Conservation (phyloP, 2,797 vertebrate genomes). For the Pseudochromis fuscus region DNA sequence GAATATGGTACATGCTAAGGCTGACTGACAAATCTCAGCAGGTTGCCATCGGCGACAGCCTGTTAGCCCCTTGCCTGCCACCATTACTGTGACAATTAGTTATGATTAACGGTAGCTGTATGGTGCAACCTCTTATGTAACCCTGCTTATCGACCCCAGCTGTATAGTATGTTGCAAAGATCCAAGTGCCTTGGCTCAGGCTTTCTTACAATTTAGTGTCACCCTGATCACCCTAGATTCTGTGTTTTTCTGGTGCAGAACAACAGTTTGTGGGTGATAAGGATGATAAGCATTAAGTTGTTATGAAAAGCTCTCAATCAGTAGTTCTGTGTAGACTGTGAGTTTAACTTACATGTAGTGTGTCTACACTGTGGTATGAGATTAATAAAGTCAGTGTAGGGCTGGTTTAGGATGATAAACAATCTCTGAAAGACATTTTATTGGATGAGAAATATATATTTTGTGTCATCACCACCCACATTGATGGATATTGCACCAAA, state of each 20-base stretch:
- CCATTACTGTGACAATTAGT: conserved; percentile 39
- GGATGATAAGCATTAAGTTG: conserved; percentile 21
- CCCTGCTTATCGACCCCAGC: conserved; percentile 15
- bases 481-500: conserved; percentile 3
- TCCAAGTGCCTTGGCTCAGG: neutral
- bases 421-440: neutral
- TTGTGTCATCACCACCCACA: neutral
- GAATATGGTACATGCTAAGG: conserved; percentile 8
- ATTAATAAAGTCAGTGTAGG: neutral
- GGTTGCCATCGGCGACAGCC: conserved; percentile 27
- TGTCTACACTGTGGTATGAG: neutral
- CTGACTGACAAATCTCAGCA: conserved; percentile 34
- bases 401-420: neutral
- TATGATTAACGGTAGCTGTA: conserved; percentile 21
- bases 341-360: neutral
- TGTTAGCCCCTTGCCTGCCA: conserved; percentile 25
- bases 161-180: conserved; percentile 3
- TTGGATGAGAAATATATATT: neutral
- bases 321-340: conserved; percentile 10
- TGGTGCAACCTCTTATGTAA: conserved; percentile 44
- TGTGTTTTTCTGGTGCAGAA: neutral
- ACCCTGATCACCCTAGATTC: conserved; percentile 46
- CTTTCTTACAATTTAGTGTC: conserved; percentile 41
- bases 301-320: conserved; percentile 28
- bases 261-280: conserved; percentile 12